phyloP scores from a whole-genome alignment of 2,888 invertebrate species.

The Drosophila setosimentum region DNA sequence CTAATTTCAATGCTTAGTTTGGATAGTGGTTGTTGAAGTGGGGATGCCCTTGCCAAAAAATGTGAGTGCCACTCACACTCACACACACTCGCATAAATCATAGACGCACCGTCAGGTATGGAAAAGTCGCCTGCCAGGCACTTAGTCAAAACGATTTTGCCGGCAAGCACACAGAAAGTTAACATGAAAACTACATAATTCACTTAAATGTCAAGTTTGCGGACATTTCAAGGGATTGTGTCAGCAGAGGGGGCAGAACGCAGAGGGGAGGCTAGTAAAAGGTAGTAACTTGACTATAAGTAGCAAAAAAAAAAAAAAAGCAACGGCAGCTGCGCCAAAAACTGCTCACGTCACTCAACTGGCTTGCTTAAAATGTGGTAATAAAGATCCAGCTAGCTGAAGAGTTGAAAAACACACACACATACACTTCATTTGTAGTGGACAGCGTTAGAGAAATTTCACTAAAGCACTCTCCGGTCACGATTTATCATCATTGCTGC shows the following conservation, averaged over 20 bases:
- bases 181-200: slow-evolving; percentile 77
- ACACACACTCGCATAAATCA: slow-evolving; percentile 56
- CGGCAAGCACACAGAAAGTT: slow-evolving; percentile 49
- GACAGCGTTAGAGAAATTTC: slow-evolving; percentile 60
- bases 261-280: slow-evolving; percentile 20
- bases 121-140: slow-evolving; percentile 56
- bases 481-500: slow-evolving; percentile 73
- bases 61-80: slow-evolving; percentile 25
- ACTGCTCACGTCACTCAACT: slow-evolving; percentile 69
- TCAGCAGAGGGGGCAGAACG: slow-evolving; percentile 1
- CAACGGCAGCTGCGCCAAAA: slow-evolving; percentile 56
- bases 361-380: slow-evolving; percentile 48
- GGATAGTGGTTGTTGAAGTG: slow-evolving; percentile 8
- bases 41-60: slow-evolving; percentile 50
- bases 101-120: slow-evolving; percentile 47
- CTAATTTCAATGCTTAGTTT: slow-evolving; percentile 59
- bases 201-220: slow-evolving; percentile 74
- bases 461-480: slow-evolving; percentile 63
- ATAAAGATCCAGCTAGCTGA: slow-evolving; percentile 52
- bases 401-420: slow-evolving; percentile 28
- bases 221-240: slow-evolving; percentile 1
- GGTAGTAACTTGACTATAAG: slow-evolving; percentile 58
- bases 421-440: slow-evolving; percentile 33
- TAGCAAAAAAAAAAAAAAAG: slow-evolving; percentile 24
- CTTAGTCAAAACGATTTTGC: slow-evolving; percentile 61